Evolutionary conservation across 1,140 invertebrate species (phyloP), one percentile per base, ranked within the genome.

Genomic region (Doryteuthis pealeii): DNA sequence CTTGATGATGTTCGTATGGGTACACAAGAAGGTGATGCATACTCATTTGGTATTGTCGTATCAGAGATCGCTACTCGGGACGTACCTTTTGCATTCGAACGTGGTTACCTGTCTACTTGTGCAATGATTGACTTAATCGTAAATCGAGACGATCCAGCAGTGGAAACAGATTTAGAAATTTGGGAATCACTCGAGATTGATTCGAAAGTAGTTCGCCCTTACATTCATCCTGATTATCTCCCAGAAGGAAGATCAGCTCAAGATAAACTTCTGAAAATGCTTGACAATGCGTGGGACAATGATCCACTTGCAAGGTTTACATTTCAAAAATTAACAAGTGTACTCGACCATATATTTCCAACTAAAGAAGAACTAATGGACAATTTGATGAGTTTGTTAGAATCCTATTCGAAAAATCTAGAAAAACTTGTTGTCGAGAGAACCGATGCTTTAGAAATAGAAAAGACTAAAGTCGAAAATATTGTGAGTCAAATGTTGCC

Each of bases 341-440:
- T 43, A 45, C 58, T 80, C n/a, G 73, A 77, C 71, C 68, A 77
- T 71, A 79, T 79, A 28, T 75, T 76, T 69, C 79, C 79, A 32
- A 70, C 77, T 12, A 76, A 80, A 72, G 79, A 77, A 71, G 79
- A 80, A 32, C 68, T 80, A 8, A 80, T 79, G n/a, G 79, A 80
- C 58, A 80, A 80, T 72, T 73, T 80, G 18, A 77, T 80, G 35
- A 75, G 77, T 40, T 77, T 79, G 94, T 87, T 96, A 73, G 95
- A 96, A 86, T 95, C 95, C 84, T 96, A 96, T 87, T 95, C 94
- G 18, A 95, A 95, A 87, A 96, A 96, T 90, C 88, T 96, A 83
- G 94, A 96, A 86, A 94, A 95, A 80, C 86, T 96, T 26, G 95
- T 96, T 78, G 90, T 93, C 40, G 94, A 96, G 80, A 89, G 94